A percentile compares a stretch with the other conserved stretches of the same genome.
Evolutionary conservation across 2,113 vertebrate species (phyloP).

Genomic region (Solea senegalensis): DNA sequence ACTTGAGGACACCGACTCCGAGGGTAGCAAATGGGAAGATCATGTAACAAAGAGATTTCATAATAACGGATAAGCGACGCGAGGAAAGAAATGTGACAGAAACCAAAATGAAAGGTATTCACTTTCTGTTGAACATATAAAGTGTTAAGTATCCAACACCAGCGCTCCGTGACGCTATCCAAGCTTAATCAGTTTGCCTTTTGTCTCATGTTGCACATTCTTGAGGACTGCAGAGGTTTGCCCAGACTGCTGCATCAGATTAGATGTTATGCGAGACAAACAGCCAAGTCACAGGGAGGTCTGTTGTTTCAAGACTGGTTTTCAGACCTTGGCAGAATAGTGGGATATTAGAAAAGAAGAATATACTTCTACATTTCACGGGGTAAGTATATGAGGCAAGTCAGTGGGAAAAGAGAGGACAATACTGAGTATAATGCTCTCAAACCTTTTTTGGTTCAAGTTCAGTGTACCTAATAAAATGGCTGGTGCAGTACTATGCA

Average conservation of each 20-base stretch:
- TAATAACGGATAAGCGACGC: too few species aligned
- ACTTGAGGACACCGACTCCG: not conserved
- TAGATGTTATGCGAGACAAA: not conserved
- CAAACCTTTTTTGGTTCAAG: too few species aligned
- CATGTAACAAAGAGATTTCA: too few species aligned
- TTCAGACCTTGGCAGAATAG: constrained; percentile 1
- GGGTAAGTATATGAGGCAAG: not conserved
- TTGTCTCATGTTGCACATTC: constrained; percentile 8
- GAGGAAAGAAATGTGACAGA: not conserved
- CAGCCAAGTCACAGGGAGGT: not conserved
- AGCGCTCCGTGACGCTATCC: not conserved
- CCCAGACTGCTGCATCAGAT: not conserved
- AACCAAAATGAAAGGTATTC: not conserved
- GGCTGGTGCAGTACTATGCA: too few species aligned
- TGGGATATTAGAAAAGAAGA: not conserved
- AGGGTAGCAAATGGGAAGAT: too few species aligned
- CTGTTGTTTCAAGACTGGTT: not conserved
- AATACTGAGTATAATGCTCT: not conserved
- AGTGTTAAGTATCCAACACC: not conserved
- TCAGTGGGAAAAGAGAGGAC: not conserved
- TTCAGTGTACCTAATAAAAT: too few species aligned
- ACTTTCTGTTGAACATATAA: not conserved
- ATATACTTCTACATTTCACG: not conserved
- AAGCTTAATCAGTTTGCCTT: constrained; percentile 1
- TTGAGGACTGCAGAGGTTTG: not conserved